These are phyloP conservation scores for Eretmochelys imbricata DNA, from an alignment of 2,113 vertebrate species.

Conservation along the genomic window DNA sequence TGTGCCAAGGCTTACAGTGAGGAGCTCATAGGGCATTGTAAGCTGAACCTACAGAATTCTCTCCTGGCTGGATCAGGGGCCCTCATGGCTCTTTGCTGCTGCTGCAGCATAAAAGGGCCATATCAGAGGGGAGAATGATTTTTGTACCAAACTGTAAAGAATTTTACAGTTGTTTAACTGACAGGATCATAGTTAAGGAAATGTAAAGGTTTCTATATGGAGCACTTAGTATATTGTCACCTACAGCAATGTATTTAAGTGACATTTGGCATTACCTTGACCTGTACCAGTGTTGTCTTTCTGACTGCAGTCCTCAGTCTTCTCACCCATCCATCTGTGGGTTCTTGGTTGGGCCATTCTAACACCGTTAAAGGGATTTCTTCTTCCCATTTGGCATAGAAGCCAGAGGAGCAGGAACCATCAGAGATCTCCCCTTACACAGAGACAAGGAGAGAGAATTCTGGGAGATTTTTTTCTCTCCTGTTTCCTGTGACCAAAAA, in stretches of 20 bases:
- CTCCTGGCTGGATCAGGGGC: background rate
- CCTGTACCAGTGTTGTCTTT: background rate
- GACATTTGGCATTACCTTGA: background rate
- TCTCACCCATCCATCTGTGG: background rate
- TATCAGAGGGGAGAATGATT: background rate
- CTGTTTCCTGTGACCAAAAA: background rate
- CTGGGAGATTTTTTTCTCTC: fast-evolving
- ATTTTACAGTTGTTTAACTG: background rate
- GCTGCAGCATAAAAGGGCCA: background rate
- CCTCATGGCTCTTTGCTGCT: background rate
- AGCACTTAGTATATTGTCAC: background rate
- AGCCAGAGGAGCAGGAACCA: background rate
- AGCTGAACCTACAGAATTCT: background rate
- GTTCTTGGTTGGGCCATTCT: background rate
- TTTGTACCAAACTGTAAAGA: background rate
- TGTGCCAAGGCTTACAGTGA: background rate
- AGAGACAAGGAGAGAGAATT: background rate
- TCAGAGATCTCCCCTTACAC: background rate
- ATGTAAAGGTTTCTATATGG: background rate
- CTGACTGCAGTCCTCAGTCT: background rate
- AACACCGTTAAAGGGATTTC: background rate
- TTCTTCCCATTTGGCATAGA: background rate
- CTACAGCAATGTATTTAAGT: background rate
- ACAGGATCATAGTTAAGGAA: background rate
- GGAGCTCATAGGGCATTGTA: background rate